Evolutionary conservation across 2,113 vertebrate genomes (phyloP).

Genomic region (Catharus fuscescens): DNA sequence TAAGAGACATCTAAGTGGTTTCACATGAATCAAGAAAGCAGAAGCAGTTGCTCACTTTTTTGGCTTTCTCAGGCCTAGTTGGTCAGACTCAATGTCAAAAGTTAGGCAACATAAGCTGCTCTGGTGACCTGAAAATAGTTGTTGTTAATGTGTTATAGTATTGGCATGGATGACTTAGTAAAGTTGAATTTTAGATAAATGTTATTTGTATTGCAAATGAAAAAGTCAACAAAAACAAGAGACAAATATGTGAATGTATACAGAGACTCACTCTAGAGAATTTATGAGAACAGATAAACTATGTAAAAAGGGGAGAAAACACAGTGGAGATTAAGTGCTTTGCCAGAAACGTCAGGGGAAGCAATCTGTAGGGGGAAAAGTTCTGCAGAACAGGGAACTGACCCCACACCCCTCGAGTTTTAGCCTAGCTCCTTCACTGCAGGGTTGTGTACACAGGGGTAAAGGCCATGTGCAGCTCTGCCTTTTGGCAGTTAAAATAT

Average conservation of each 20-base stretch:
- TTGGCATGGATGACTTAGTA: not conserved
- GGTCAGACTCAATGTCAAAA: not conserved
- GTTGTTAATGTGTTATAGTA: not conserved
- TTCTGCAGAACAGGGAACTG: not conserved
- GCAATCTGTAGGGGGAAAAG: not conserved
- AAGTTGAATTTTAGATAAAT: slow-evolving; percentile 10
- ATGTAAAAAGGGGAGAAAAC: not conserved
- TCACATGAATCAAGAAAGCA: not conserved
- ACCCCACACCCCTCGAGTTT: not conserved
- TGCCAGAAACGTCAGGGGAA: not conserved
- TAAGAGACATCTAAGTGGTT: not conserved
- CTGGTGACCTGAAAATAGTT: not conserved
- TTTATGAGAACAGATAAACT: not conserved
- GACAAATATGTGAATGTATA: not conserved
- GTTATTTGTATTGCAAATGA: not conserved
- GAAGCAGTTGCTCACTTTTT: not conserved
- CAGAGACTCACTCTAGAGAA: not conserved
- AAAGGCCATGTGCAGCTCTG: not conserved
- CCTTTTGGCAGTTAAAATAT: not conserved
- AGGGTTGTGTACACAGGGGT: not conserved
- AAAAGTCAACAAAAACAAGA: not conserved
- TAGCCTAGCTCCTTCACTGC: not conserved
- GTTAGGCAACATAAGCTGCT: not conserved
- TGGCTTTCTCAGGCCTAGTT: not conserved
- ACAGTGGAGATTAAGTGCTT: not conserved